Percentiles rank a stretch among this genome's conserved stretches.
Conservation (phyloP, 2,113 vertebrate species). For the Cathartes aura region DNA sequence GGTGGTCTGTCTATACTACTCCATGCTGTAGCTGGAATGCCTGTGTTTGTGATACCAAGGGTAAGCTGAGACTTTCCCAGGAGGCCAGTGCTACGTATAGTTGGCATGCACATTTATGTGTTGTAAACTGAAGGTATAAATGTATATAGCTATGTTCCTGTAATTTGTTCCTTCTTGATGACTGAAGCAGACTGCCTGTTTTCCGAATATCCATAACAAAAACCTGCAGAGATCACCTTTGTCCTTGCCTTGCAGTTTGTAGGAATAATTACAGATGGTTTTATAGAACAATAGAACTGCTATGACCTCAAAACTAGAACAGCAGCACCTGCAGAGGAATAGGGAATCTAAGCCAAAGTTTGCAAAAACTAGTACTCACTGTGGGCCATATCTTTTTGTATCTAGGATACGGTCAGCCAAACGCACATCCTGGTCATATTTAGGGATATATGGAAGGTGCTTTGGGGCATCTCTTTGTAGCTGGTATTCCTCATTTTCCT, state of each 20-base stretch:
- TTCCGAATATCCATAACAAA: background rate
- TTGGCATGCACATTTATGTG: background rate
- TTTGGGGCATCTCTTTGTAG: background rate
- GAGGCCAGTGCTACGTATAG: background rate
- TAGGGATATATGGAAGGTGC: background rate
- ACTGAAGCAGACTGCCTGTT: constrained; percentile 3
- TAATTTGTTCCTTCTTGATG: background rate
- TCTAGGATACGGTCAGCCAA: background rate
- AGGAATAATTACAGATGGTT: background rate
- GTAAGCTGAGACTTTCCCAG: background rate
- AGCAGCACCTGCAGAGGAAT: background rate
- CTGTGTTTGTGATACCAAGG: background rate
- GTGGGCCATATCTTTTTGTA: background rate
- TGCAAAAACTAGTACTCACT: background rate
- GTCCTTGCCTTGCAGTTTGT: background rate
- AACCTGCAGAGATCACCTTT: background rate
- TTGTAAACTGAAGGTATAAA: background rate
- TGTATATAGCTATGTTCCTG: background rate
- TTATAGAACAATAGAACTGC: background rate
- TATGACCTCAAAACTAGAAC: background rate
- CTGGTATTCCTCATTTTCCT: background rate
- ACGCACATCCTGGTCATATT: background rate
- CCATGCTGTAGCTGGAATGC: background rate
- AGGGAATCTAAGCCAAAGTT: background rate
- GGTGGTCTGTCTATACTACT: background rate